Evolutionary conservation across 2,797 vertebrate species (phyloP), one percentile per base, ranked within the genome.

Genomic region (Halcyon chelicuti): DNA sequence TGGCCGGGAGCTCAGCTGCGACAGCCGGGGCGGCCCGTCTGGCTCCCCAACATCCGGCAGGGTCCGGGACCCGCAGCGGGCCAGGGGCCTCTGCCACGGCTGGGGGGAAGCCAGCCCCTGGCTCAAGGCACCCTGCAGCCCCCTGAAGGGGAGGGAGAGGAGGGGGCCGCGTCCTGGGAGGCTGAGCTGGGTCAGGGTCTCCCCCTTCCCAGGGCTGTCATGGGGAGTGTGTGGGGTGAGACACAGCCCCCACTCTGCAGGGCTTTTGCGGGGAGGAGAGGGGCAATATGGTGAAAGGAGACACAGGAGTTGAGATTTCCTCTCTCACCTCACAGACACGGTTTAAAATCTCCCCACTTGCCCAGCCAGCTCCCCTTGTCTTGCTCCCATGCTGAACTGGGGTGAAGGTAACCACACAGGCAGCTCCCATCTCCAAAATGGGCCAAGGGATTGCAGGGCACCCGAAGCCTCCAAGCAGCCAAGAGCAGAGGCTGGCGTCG

Each of bases 41-140:
- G 94, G 95, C 96, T 97, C 82, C 91, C 63, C 42, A 82, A 82
- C 92, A 94, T 96, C 92, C 70, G 18, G 88, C 84, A 71, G 16
- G 10, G 33, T 22, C 47, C 10, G 5, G 87, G 70, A 71, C 55
- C 90, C 25, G 2, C 76, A 39, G 79, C 28, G 8, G 75, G 76
- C 61, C 3, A 5, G 42, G 79, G 92, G 72, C 83, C 74, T 81
- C 77, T 18, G 15, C 4, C 37, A 4, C 15, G 12, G 73, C 6
- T 2, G 28, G 39, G 20, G 58, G 63, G 57, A 15, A 26, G 33
- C 31, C 62, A 72, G 74, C 12, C 60, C 63, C 31, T 1, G 0
- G 44, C 52, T 71, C 6, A 0, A 33, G 42, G 66, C 31, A 5
- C 26, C 49, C 49, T 7, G 1, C 16, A 58, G 80, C 5, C 57